Base-by-base conservation (phyloP, 2,888 invertebrate species). In the Chesias legatella region DNA sequence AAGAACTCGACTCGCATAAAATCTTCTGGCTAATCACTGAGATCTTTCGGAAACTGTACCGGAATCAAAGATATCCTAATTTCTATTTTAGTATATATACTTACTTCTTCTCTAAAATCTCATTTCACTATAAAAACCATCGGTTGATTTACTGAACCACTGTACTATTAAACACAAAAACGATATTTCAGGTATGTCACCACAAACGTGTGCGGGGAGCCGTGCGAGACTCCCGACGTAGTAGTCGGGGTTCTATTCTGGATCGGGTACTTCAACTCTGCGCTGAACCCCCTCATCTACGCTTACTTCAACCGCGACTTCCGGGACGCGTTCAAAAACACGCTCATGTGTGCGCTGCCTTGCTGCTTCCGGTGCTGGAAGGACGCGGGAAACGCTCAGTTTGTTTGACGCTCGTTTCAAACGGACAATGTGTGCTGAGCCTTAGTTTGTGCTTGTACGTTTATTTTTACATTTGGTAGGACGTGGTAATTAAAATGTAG, bases 301-400 rank as follows among this genome's bases (percentile, higher is more conserved):
- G 98, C 98, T 24, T 98, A 98, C 86, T 98, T 98, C 90, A 98
- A 98, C 83, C 91, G 98, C 27, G 98, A 99, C 80, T 98, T 99
- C 81, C 92, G 98, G 74, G 95, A 96, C 79, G 98, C 98, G 47
- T 98, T 98, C 86, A 95, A 95, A 81, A 95, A 95, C 76, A 96
- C 96, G 24, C 89, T 97, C 51, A 92, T 94, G 79, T 95, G 95
- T 73, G 94, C 95, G 11, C 89, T 96, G 68, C 98, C 94, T 39
- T 95, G 95, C 90, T 94, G 94, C 69, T 92, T 93, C 73, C 89
- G 89, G 46, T 92, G 93, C 60, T 93, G 93, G 92, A 93, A 93
- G 66, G 92, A 92, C 53, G 90, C 92, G 0, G 88, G 90, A 1
- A 82, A 77, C 4, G 83, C 89, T 21, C 89, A 90, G 58, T 91